Conservation (phyloP, 1,140 invertebrate species). For the Lepidotrigona ventralis region DNA sequence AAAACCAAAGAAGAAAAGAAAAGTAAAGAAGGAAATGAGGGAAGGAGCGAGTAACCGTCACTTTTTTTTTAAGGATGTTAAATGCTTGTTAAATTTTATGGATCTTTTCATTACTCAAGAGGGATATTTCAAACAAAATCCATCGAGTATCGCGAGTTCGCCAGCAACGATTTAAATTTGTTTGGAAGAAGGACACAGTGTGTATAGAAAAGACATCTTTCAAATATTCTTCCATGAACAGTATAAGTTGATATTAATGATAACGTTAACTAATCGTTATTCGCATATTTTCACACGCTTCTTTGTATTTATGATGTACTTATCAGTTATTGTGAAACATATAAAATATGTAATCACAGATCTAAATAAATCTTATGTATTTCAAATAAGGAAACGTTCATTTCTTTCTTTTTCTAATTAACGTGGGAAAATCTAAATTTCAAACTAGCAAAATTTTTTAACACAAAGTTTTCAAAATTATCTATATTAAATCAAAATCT, state of each 20-base stretch:
- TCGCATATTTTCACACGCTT: constrained; percentile 60
- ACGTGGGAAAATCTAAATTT: background rate
- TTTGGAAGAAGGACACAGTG: constrained; percentile 8
- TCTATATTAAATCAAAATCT: background rate
- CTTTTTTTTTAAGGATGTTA: constrained; percentile 15
- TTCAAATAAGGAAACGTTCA: constrained; percentile 17
- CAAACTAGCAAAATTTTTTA: background rate
- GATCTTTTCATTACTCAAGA: constrained; percentile 18
- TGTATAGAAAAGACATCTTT: constrained; percentile 15
- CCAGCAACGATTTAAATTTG: constrained; percentile 10
- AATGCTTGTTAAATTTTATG: constrained; percentile 41
- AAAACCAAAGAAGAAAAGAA: constrained; percentile 63
- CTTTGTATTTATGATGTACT: constrained; percentile 60
- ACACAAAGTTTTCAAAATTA: background rate
- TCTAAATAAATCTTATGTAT: constrained; percentile 48
- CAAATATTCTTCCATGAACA: constrained; percentile 32
- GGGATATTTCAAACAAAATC: background rate
- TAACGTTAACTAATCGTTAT: constrained; percentile 36
- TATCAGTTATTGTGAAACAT: constrained; percentile 53
- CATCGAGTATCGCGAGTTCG: background rate
- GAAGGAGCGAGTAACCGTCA: constrained; percentile 38
- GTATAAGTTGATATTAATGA: constrained; percentile 6
- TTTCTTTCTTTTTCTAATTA: background rate
- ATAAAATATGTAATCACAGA: constrained; percentile 46
- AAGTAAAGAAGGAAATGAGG: constrained; percentile 46